phyloP scores from a whole-genome alignment of 2,888 invertebrate species.

The Drosophila atripex region DNA sequence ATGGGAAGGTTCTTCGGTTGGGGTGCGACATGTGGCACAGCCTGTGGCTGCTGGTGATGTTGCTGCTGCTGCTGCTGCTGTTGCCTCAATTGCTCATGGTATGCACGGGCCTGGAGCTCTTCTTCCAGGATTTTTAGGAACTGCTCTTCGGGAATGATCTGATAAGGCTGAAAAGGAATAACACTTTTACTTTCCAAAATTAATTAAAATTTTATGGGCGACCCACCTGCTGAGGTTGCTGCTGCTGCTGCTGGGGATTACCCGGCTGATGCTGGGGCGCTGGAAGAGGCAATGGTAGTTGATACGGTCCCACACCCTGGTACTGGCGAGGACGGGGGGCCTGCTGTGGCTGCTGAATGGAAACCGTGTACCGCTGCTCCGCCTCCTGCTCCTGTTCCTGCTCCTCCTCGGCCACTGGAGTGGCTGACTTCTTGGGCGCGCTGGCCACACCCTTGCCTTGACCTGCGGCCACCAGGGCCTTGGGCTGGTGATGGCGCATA shows the following conservation, averaged over 20 bases:
- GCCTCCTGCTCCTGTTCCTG: conserved; percentile 73
- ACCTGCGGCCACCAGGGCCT: conserved; percentile 59
- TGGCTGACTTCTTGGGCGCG: conserved; percentile 48
- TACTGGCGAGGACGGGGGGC: conserved; percentile 51
- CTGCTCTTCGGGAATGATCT: conserved; percentile 82
- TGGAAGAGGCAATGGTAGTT: conserved; percentile 60
- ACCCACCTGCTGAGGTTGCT: conserved; percentile 34
- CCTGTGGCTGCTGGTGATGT: conserved; percentile 39
- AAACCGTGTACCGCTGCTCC: conserved; percentile 78
- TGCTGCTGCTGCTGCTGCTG: conserved; percentile 37
- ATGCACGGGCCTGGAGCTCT: conserved; percentile 80
- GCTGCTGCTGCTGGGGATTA: conserved; percentile 43
- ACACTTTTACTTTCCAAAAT: not conserved
- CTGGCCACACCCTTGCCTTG: conserved; percentile 65
- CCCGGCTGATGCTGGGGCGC: conserved; percentile 63
- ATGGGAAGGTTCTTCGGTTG: conserved; percentile 47
- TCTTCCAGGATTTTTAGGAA: conserved; percentile 81
- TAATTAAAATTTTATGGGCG: conserved; percentile 27
- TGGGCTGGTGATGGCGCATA: conserved; percentile 77
- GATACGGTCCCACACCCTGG: conserved; percentile 57
- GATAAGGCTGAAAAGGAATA: conserved; percentile 67
- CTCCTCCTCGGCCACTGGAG: conserved; percentile 69
- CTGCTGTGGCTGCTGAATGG: conserved; percentile 70
- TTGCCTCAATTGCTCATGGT: conserved; percentile 75
- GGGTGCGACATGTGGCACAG: conserved; percentile 5